Evolutionary conservation across 2,797 vertebrate genomes (phyloP), one percentile per base, ranked within the genome.

Genomic region (Eupleurogrammus muticus): DNA sequence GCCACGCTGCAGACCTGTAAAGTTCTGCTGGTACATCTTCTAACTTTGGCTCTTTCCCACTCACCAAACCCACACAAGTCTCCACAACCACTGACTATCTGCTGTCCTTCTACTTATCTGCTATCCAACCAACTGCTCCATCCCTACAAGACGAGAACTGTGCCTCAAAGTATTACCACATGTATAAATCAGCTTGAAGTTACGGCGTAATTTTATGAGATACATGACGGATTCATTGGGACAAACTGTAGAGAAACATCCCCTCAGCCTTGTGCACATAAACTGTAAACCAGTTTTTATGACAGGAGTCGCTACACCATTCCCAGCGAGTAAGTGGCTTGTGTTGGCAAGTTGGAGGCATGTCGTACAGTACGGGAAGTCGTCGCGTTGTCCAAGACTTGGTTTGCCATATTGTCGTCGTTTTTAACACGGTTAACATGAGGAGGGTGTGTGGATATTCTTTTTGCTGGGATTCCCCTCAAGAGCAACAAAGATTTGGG

Each of bases 401-500:
- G 53, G 4, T 56, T 73, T 54, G 71, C 87, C 87, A 85, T 86
- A 88, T 84, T 85, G 83, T 85, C 51, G 14, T 38, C 1, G 3
- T 60, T 67, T 67, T 70, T 66, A 73, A 66, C 73, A 51, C 9
- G 57, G 51, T 68, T 54, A 73, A 54, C 70, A 70, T 8, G 16
- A 14, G 35, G 51, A 20, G 65, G 40, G 44, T 14, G 35, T 38
- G 55, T 8, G 54, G 70, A 49, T 21, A 40, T 76, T 73, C 44
- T 34, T 83, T n/a, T 75, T 61, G 17, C 16, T n/a, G 40, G 16
- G 63, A 84, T 79, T 80, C 86, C 75, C 71, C 77, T 85, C 79
- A 62, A 69, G 84, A 84, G 83, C 69, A 72, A 83, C 82, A 81
- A 90, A 87, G 87, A 87, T 87, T 87, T 81, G 48, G 81, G n/a